Evolutionary conservation across 1,140 invertebrate species (phyloP), one percentile per base, ranked within the genome.

Genomic region (Diabrotica undecimpunctata): DNA sequence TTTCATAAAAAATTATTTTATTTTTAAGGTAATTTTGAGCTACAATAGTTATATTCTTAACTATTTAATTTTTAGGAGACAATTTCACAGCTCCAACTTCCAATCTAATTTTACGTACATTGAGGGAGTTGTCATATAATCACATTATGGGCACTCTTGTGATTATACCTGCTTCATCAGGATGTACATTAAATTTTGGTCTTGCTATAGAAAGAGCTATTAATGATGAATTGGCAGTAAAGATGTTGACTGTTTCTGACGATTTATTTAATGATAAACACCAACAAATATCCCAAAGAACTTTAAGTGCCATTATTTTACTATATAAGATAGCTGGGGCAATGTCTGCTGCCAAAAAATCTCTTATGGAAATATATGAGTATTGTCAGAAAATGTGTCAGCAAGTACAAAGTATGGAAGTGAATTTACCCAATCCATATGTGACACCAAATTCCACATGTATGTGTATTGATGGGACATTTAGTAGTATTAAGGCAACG

Each of bases 241-340:
- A 69, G 56, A 65, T 74, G 52, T 50, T 79, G 13, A 37, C 70
- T 13, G 70, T 76, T 7, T 52, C 62, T 50, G 76, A 78, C 61
- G 69, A 77, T 64, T 69, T 62, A 62, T 54, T 41, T 39, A 70
- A 68, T 62, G 54, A 66, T 12, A 37, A 64, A 38, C 53, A 61
- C 55, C 41, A 38, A 13, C 67, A 61, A 58, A 67, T 57, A 11
- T 66, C 75, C 79, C 67, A 73, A 77, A 72, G 74, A 77, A 64
- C 67, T 60, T 76, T 90, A 14, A 81, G 82, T 70, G 88, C 88
- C 7, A 81, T 83, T 14, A 71, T 88, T 6, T 79, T 91, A 11
- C 70, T 90, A 14, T 77, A 82, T 64, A 89, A 89, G 81, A 85
- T 90, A 58, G 86, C 86, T 41, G 89, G 89, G 52, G 87, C 87